Evolutionary conservation across 1,140 invertebrate species (phyloP), one percentile per base, ranked within the genome.

Genomic region (Nautilus pompilius): DNA sequence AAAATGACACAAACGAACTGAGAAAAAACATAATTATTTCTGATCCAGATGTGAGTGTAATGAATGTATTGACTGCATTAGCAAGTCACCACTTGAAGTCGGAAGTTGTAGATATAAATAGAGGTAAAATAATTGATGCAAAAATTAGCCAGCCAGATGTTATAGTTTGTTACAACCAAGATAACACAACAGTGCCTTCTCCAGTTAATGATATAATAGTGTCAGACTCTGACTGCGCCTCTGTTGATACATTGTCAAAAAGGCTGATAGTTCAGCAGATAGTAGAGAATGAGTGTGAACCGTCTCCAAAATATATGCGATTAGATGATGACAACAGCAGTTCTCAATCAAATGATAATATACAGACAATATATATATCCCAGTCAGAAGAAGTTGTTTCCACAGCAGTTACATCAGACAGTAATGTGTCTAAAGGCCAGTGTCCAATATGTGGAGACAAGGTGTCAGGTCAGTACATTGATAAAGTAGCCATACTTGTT

Each of bases 1-100:
- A 55, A 54, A 2, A 41, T 41, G 17, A 58, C 13, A 26, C 29
- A 13, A 34, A 58, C 28, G n/a, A n/a, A n/a, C n/a, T n/a, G n/a
- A n/a, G n/a, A n/a, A n/a, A n/a, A n/a, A 28, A 33, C 24, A 13
- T 36, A 4, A 24, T n/a, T 2, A 20, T 34, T 15, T 46, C 41
- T 8, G 53, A 60, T 6, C 34, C 28, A 17, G 63, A 67, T 24
- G 56, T 71, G 17, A 72, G 69, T 61, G 70, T 72, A 63, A 68
- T 73, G 22, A 71, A 73, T 58, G 67, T 76, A n/a, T 60, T 74
- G 34, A 69, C 69, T 5, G 68, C 74, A 33, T 32, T 76, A 15
- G 72, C 26, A 13, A 53, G 29, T 28, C n/a, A n/a, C n/a, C n/a
- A n/a, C n/a, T n/a, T n/a, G n/a, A n/a, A n/a, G n/a, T n/a, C n/a